phyloP scores from a whole-genome alignment of 2,113 vertebrate species.

The Rhabdomys dilectus region DNA sequence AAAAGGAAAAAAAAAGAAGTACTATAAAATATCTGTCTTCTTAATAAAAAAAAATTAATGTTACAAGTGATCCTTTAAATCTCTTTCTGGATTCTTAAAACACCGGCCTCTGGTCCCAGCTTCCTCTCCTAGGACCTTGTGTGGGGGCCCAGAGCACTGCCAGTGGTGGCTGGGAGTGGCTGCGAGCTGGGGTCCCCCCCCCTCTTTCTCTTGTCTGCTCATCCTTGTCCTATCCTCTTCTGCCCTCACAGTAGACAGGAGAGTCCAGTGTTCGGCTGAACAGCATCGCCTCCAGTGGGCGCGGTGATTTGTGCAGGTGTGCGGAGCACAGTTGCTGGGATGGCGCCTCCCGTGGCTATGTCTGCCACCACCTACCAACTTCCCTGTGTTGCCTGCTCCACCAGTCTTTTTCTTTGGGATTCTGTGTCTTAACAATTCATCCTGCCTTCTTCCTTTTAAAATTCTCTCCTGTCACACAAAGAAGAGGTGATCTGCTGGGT shows the following conservation, averaged over 20 bases:
- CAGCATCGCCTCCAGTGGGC: not conserved
- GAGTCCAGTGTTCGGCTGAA: constrained; percentile 37
- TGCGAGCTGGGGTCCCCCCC: not conserved
- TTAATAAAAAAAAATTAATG: constrained; percentile 93
- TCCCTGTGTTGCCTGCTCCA: constrained; percentile 76
- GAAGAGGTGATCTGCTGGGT: not conserved
- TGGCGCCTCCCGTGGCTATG: not conserved
- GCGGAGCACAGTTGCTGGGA: not conserved
- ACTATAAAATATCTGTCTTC: constrained; percentile 93
- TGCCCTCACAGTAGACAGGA: constrained; percentile 50
- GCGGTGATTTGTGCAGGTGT: constrained; percentile 58
- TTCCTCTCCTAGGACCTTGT: constrained; percentile 32
- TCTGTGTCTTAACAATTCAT: constrained; percentile 72
- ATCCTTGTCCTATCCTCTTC: constrained; percentile 54
- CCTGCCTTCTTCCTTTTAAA: constrained; percentile 71
- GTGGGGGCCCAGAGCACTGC: not conserved
- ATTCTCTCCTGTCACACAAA: constrained; percentile 56
- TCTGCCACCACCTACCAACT: constrained; percentile 34
- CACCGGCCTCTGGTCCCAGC: not conserved
- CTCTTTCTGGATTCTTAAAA: constrained; percentile 77
- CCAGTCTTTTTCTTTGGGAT: constrained; percentile 75
- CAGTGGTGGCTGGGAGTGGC: not conserved
- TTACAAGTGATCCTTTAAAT: constrained; percentile 83
- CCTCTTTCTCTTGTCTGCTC: not conserved
- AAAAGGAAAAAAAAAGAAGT: constrained; percentile 87